These are phyloP conservation scores for Oophaga sylvatica DNA, from an alignment of 2,797 vertebrate genomes.

Conservation along the genomic window DNA sequence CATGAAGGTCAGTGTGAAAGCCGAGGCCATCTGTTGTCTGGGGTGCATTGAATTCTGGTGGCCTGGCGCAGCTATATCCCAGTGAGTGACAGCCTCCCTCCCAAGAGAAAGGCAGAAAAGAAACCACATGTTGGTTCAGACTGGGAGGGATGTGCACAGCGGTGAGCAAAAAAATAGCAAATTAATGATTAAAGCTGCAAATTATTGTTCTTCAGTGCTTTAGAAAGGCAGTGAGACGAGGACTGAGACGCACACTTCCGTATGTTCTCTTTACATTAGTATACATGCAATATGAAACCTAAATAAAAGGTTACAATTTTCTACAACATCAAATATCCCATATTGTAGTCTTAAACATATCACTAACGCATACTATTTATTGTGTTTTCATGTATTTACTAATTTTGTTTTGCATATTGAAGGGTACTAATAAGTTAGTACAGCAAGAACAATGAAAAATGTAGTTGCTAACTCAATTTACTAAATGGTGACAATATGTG, in stretches of 20 bases:
- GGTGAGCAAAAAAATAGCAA: slow-evolving; percentile 32
- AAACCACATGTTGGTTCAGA: slow-evolving; percentile 51
- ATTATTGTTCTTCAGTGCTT: slow-evolving; percentile 19
- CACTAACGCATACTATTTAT: too few species aligned
- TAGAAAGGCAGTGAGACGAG: neutral
- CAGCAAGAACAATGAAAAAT: too few species aligned
- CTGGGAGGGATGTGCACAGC: slow-evolving; percentile 24
- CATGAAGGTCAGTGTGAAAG: slow-evolving; percentile 65
- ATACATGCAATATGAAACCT: neutral
- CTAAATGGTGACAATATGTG: too few species aligned
- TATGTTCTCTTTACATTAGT: slow-evolving; percentile 1
- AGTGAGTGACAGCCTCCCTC: slow-evolving; percentile 51
- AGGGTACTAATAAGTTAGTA: too few species aligned
- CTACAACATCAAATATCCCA: neutral
- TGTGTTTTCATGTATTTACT: neutral
- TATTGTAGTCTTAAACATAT: too few species aligned
- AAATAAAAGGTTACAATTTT: neutral
- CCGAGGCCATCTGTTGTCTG: slow-evolving; percentile 63
- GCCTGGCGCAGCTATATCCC: slow-evolving; percentile 53
- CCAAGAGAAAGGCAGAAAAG: slow-evolving; percentile 41
- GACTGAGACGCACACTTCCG: neutral
- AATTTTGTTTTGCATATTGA: neutral
- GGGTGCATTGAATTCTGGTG: slow-evolving; percentile 65
- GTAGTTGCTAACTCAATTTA: too few species aligned
- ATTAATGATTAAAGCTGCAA: slow-evolving; percentile 48